These are phyloP conservation scores for Tinea trinotella DNA, from an alignment of 2,888 invertebrate genomes.

Conservation along the genomic window DNA sequence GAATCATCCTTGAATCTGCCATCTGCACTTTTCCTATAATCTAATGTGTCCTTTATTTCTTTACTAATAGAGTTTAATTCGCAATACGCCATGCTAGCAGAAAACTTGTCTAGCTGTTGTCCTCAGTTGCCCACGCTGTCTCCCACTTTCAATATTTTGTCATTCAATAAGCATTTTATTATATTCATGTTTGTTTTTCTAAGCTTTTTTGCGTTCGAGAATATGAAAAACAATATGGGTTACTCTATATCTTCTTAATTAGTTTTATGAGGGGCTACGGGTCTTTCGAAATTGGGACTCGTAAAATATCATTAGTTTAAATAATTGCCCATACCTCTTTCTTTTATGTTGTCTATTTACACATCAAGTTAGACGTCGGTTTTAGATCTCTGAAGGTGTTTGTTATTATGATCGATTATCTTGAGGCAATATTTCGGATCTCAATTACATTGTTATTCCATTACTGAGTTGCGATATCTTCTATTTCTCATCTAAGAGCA, in stretches of 20 bases:
- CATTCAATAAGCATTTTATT: conserved; percentile 8
- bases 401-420: no score
- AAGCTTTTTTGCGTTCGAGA: background rate
- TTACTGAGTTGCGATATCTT: background rate
- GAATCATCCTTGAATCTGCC: conserved; percentile 29
- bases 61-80: conserved; percentile 3
- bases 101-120: conserved; percentile 7
- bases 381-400: no score
- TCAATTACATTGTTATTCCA: conserved; percentile 1
- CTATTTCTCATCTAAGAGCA: background rate
- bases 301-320: no score
- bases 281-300: no score
- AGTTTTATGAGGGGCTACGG: no score
- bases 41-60: conserved; percentile 21
- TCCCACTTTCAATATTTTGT: conserved; percentile 13
- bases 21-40: conserved; percentile 25
- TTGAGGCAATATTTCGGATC: background rate
- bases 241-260: no score
- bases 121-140: conserved; percentile 18
- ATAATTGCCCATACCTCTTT: no score
- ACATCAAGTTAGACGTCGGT: no score
- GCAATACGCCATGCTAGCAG: background rate
- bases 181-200: background rate
- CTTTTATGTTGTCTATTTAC: no score
- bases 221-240: no score